Base-by-base conservation (phyloP, 2,797 vertebrate species). In the Xenentodon cancila region DNA sequence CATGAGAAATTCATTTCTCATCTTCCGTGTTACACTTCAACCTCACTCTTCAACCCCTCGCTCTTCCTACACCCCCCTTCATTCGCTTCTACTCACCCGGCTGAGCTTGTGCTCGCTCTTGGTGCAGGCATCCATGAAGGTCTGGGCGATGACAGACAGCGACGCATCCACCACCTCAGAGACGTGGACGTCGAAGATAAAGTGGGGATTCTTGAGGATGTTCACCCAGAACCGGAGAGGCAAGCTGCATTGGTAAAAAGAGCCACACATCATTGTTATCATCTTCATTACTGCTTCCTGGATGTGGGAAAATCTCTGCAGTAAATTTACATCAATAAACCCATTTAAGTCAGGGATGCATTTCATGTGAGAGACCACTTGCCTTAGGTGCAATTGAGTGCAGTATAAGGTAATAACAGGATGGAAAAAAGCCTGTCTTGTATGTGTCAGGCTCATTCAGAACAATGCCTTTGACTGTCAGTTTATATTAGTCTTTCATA, bases 81-180 rank as follows among this genome's bases (percentile, higher is more conserved):
- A 20, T 48, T 64, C 1, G 1, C 50, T 21, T 16, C 25, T 43
- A 42, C 97, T 94, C 88, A 99, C 97, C 75, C 97, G 94, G 93
- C 97, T 99, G 89, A 99, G 95, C 89, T 99, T 99, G 94, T 99
- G 97, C 88, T 99, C 97, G 3, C 95, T 97, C 93, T 98, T 96
- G 52, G 97, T 99, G 91, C 97, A 99, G 82, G 97, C 97, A 42
- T 99, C 97, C 97, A 99, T 99, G 93, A 99, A 99, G 77, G 97
- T 99, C 94, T 99, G 97, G 40, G 97, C 97, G n/a, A 99, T 97
- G 87, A 99, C 97, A 0, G 97, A 98, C 87, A 99, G 92, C 30
- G 97, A 98, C 56, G 97, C 96, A 46, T 99, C 97, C 74, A 98
- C 96, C 82, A 99, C 97, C 90, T 99, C 97, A 0, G 96, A 94